Base-by-base conservation (phyloP, 2,797 vertebrate genomes). In the Perdix hodgsoniae region DNA sequence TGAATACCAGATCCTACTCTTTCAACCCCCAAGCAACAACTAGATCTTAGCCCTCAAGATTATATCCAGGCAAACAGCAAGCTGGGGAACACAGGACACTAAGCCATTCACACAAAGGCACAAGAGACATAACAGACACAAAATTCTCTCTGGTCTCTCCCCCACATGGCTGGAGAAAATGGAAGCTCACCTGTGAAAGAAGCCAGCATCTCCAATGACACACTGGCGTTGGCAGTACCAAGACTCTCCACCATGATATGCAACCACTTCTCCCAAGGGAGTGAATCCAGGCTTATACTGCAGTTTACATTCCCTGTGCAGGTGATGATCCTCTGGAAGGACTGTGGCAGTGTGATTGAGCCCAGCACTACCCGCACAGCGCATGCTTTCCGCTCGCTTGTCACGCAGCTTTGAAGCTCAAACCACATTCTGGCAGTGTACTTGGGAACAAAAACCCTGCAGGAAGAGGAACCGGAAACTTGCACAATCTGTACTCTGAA, bases 231-330 rank as follows among this genome's bases (percentile, higher is more conserved):
- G 54, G 96, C 84, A 33, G 93, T 23, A 4, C 89, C 91, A 1
- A 96, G 95, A 91, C 95, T 98, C 95, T 99, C 98, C 77, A 98
- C 98, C 0, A 97, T 97, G 88, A 99, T 96, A 31, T 97, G 98
- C 67, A 99, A 87, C 99, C 99, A 99, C 76, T 96, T 97, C 93
- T 98, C 98, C 99, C 99, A 99, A 1, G 99, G 99, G 0, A 98
- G 99, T 0, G 97, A 97, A 6, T 91, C 81, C 14, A 99, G 97
- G 27, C 96, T 74, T 3, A 98, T 91, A 31, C 94, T 97, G 97
- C 99, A 99, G 86, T 74, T 81, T 1, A 76, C 11, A 0, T 26
- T 95, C 71, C 97, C 96, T 0, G 93, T 94, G 95, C 99, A 99
- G 94, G 98, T 98, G 60, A 98, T 60, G 5, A 95, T 97, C 66